These are phyloP conservation scores for Fundulus diaphanus DNA, from an alignment of 2,797 vertebrate genomes.

Conservation along the genomic window DNA sequence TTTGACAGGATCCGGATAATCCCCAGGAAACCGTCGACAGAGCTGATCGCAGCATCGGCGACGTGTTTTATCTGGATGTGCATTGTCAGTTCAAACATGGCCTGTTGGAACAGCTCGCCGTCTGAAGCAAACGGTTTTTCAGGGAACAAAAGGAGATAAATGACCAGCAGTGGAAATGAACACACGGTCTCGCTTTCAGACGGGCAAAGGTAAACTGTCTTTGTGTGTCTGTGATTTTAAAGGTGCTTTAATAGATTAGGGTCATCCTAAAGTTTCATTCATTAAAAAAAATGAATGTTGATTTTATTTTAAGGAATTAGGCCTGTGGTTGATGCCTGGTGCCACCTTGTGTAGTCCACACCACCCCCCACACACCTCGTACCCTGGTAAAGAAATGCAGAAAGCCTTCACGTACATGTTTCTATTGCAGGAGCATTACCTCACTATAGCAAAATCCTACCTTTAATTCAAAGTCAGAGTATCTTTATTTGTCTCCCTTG, in stretches of 20 bases:
- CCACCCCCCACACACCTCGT: neutral
- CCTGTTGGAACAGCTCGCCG: neutral
- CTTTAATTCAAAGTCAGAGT: no score
- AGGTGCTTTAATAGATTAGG: neutral
- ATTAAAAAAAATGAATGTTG: neutral
- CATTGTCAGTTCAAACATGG: neutral
- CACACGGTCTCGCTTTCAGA: neutral
- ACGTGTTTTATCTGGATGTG: conserved; percentile 23
- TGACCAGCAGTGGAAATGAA: neutral
- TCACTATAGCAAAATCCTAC: neutral
- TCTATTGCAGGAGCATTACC: neutral
- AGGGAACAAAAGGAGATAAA: conserved; percentile 1
- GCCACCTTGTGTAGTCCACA: neutral
- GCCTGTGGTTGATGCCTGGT: neutral
- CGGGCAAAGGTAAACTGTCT: neutral
- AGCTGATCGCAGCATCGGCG: conserved; percentile 5
- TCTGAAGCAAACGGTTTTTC: conserved; percentile 2
- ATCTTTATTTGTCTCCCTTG: no score
- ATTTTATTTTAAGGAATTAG: neutral
- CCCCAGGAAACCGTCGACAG: conserved; percentile 35
- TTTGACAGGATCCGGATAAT: conserved; percentile 53
- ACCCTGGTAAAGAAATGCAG: neutral
- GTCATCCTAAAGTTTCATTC: neutral
- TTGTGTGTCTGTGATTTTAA: neutral
- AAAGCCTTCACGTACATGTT: neutral